A percentile compares a stretch with the other conserved stretches of the same genome.
Conservation (phyloP, 2,797 vertebrate genomes). For the Pseudomugil gertrudae region DNA sequence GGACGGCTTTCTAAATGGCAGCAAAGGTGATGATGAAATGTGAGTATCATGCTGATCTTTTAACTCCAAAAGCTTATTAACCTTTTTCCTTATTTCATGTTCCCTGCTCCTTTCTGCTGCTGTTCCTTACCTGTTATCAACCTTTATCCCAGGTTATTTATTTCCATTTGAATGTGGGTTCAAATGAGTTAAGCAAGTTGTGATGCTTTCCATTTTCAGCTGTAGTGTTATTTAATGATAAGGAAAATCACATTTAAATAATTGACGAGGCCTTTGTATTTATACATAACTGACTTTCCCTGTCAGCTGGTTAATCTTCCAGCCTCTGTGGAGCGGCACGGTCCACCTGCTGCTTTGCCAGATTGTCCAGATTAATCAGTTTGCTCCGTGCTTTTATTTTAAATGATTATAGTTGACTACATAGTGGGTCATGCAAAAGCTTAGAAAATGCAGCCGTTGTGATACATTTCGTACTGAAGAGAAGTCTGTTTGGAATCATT, state of each 20-base stretch:
- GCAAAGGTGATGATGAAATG: slow-evolving; percentile 67
- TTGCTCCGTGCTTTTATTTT: not conserved
- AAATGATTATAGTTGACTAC: not conserved
- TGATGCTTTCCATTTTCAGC: not conserved
- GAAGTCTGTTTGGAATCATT: not conserved
- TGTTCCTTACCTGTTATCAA: not conserved
- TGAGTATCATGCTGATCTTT: slow-evolving; percentile 67
- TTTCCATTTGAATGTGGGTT: not conserved
- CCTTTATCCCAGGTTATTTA: not conserved
- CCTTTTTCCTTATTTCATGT: not conserved
- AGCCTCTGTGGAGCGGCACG: slow-evolving; percentile 2
- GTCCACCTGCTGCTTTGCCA: not conserved
- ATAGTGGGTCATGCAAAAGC: not conserved
- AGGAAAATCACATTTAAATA: not conserved
- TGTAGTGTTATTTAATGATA: not conserved
- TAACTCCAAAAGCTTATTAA: slow-evolving; percentile 1
- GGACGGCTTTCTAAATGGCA: slow-evolving; percentile 69
- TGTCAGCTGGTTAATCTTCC: slow-evolving; percentile 10
- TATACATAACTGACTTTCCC: slow-evolving; percentile 2
- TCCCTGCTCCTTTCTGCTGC: not conserved
- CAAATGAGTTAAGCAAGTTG: not conserved
- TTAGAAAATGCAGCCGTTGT: not conserved
- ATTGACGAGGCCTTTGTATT: slow-evolving; percentile 1
- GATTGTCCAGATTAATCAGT: slow-evolving; percentile 4
- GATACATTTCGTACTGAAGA: slow-evolving; percentile 3